These are phyloP conservation scores for Oscheius sp. DNA, from an alignment of 1,140 invertebrate species.

Conservation along the genomic window DNA sequence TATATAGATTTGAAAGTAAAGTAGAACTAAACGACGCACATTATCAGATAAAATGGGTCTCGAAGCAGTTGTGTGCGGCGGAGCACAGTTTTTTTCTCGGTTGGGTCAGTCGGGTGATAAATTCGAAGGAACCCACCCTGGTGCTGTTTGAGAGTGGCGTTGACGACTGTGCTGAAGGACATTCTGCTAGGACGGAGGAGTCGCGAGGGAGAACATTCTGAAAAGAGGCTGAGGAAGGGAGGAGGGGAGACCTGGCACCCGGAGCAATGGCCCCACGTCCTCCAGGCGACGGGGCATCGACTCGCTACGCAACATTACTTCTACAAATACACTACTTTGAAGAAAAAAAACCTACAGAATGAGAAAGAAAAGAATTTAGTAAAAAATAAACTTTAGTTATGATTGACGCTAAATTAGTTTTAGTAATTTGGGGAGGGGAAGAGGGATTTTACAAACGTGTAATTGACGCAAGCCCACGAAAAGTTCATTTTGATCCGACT, in stretches of 20 bases:
- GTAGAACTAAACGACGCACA: not conserved
- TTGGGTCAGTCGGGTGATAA: not conserved
- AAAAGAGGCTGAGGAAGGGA: not conserved
- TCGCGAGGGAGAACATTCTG: not conserved
- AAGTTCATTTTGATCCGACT: too few relatives aligned
- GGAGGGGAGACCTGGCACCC: not conserved
- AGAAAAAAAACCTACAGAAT: too few relatives aligned
- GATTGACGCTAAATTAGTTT: too few relatives aligned
- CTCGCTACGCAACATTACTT: too few relatives aligned
- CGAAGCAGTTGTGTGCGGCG: not conserved
- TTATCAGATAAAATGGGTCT: not conserved
- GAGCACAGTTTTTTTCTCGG: not conserved
- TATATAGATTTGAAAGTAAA: not conserved
- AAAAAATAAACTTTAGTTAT: too few relatives aligned
- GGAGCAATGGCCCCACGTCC: too few relatives aligned
- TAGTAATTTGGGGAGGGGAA: too few relatives aligned
- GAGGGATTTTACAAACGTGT: too few relatives aligned
- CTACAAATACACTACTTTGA: too few relatives aligned
- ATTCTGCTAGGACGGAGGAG: not conserved
- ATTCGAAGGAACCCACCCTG: not conserved
- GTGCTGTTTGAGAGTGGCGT: not conserved
- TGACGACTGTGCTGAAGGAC: conserved; percentile 1
- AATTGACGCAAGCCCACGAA: too few relatives aligned
- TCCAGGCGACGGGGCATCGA: too few relatives aligned
- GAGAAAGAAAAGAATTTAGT: too few relatives aligned